A percentile compares a stretch with the other conserved stretches of the same genome.
Evolutionary conservation across 2,113 vertebrate species (phyloP).

Genomic region (Sitta europaea): DNA sequence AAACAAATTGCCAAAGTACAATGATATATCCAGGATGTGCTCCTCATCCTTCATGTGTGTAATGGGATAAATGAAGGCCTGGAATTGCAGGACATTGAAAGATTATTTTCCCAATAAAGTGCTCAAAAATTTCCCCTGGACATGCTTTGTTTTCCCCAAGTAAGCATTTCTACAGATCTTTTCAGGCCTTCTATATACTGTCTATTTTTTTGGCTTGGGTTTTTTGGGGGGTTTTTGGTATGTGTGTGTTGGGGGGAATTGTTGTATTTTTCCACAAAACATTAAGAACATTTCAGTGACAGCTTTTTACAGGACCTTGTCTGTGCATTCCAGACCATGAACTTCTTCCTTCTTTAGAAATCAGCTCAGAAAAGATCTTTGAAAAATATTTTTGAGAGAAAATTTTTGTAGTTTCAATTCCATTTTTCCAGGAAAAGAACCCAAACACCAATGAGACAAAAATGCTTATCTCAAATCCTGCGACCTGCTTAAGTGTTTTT

Average conservation of each 20-base stretch:
- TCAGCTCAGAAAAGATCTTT: neutral
- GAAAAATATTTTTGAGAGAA: neutral
- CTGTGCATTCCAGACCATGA: rapidly evolving
- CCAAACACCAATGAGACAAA: neutral
- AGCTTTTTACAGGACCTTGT: neutral
- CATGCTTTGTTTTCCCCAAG: neutral
- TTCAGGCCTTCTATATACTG: neutral
- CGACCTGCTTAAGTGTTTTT: neutral
- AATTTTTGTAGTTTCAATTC: neutral
- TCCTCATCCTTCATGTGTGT: neutral
- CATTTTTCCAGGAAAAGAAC: neutral
- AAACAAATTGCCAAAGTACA: neutral
- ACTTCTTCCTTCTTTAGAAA: neutral
- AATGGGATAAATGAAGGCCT: neutral
- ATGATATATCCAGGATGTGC: rapidly evolving
- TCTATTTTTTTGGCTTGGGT: neutral
- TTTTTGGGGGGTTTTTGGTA: rapidly evolving
- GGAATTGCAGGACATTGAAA: neutral
- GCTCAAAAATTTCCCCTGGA: neutral
- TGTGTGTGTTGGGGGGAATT: rapidly evolving
- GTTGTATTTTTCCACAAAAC: rapidly evolving
- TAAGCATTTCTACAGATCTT: neutral
- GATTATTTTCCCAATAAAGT: neutral
- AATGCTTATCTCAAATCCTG: neutral
- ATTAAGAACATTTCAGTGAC: neutral